Evolutionary conservation across 2,888 invertebrate species (phyloP), one percentile per base, ranked within the genome.

Genomic region (Teinopalpus imperialis): DNA sequence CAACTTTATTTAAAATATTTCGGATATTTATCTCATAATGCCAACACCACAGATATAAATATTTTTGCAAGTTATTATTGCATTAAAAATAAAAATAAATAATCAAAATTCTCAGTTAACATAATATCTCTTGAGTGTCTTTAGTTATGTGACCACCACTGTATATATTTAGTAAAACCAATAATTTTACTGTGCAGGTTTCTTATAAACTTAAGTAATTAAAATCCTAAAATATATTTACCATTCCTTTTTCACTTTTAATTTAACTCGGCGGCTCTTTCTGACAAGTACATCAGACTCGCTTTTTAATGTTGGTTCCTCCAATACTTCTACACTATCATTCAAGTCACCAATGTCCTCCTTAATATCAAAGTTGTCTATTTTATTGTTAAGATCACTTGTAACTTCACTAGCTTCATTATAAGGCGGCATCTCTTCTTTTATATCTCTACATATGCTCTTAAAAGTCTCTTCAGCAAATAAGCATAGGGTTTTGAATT

Each of bases 401-500:
- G 24, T 1, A 16, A 54, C 48, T 32, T 49, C 39, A 32, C 54
- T 49, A 21, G 34, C 23, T 18, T 57, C 46, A 14, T 21, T 30
- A 10, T 16, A 9, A 32, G 35, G n/a, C 1, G 3, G 12, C 4
- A 13, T 18, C 21, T 20, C 35, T n/a, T 51, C 46, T 46, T 71
- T 72, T 1, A 71, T 62, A 2, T 29, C 27, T 0, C 31, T 21
- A 1, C 39, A 9, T 0, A 60, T 2, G 5, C 64, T 69, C 1
- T 43, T 59, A 13, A 71, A 64, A 0, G 57, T 57, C 3, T 68
- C 49, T 0, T 75, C 66, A 0, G 75, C 60, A 0, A 59, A 23
- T 2, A 78, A 20, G 23, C 73, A 78, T 1, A 59, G 53, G 0
- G 54, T 61, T 57, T 79, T 79, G 43, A 79, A 78, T 31, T 65